Conservation (phyloP, 2,888 invertebrate genomes). For the Pherbina coryleti region DNA sequence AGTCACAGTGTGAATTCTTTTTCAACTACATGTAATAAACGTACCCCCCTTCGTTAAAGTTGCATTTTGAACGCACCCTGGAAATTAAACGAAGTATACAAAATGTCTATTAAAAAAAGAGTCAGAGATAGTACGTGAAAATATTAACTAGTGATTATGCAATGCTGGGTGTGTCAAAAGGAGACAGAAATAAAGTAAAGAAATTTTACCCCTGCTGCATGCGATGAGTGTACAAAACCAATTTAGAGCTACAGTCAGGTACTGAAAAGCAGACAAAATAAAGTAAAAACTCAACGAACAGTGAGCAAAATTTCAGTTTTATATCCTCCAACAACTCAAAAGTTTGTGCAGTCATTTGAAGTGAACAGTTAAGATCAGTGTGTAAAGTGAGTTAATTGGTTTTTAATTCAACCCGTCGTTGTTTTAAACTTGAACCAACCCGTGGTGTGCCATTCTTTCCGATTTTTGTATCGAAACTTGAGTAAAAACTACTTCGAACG, state of each 20-base stretch:
- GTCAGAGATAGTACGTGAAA: too few species aligned
- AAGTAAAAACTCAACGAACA: conserved; percentile 29
- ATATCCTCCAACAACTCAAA: conserved; percentile 19
- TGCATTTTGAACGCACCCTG: too few species aligned
- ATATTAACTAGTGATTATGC: not conserved
- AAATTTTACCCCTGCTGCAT: not conserved
- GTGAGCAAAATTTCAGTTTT: not conserved
- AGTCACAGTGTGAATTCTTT: too few species aligned
- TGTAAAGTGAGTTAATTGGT: conserved; percentile 46
- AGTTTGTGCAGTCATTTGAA: conserved; percentile 45
- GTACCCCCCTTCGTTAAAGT: too few species aligned
- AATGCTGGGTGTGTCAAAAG: not conserved
- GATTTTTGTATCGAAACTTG: not conserved
- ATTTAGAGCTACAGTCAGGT: conserved; percentile 21
- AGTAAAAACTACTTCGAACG: not conserved
- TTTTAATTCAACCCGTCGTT: not conserved
- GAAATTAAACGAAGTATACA: too few species aligned
- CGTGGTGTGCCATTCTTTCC: conserved; percentile 53
- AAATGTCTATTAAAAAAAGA: too few species aligned
- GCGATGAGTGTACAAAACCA: conserved; percentile 27
- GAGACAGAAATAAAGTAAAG: not conserved
- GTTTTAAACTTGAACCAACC: conserved; percentile 44
- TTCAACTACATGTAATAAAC: too few species aligned
- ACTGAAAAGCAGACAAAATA: not conserved
- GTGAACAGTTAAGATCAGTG: conserved; percentile 49